Evolutionary conservation across 1,140 invertebrate genomes (phyloP), one percentile per base, ranked within the genome.

Genomic region (Pseudomyrmex concolor): DNA sequence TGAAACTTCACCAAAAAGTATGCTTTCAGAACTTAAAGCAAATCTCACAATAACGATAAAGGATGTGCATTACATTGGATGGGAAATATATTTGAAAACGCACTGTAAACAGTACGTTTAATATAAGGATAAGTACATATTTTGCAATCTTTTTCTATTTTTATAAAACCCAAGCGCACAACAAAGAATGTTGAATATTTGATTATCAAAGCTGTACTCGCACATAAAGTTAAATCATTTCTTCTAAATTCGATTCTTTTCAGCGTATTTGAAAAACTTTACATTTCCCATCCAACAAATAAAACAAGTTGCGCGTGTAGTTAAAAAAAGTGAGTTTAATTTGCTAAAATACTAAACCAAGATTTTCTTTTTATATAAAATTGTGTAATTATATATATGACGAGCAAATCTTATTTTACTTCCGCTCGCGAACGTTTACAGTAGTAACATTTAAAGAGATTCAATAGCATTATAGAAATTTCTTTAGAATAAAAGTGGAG

Each of bases 121-220:
- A 68, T 59, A 48, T 13, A 2, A 15, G 13, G 12, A 34, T 17
- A 25, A 25, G 25, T 4, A 59, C 4, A 48, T 67, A 43, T 67
- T 60, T 59, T 12, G 15, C 15, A 45, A 50, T 25, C 48, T 12
- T 59, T 17, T 59, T 19, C 19, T 17, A 70, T 80, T 71, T 55
- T 59, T 25, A 50, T 55, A 59, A 66, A 66, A 13, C 2, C 13
- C 50, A 34, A 34, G 5, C 34, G 34, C 9, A 68, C 12, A 19
- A 70, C 43, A 1, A 78, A 17, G 34, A 34, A 0, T 8, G 13
- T 70, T 2, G 5, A 71, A 60, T 34, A 70, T 70, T 80, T 80
- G 66, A 80, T 80, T 80, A 71, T 71, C 43, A 17, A n/a, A 50
- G 60, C 71, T 80, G 66, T 71, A 80, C 66, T 80, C 71, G 4